phyloP scores from a whole-genome alignment of 2,797 vertebrate genomes.

The Sciaenops ocellatus region DNA sequence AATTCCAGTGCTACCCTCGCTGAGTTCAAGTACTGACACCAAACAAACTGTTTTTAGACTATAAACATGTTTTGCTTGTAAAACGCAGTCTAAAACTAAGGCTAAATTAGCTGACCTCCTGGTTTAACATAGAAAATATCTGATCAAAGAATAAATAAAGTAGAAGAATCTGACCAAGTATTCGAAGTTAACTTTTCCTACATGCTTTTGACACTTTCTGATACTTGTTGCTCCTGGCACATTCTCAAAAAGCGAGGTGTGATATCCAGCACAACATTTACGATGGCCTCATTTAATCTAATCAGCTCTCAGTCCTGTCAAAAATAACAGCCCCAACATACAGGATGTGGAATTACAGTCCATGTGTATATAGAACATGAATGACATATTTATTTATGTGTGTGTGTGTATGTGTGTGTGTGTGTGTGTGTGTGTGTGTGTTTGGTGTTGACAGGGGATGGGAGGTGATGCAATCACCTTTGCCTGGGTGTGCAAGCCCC shows the following conservation, averaged over 20 bases:
- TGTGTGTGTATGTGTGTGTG: slow-evolving; percentile 4
- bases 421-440: slow-evolving; percentile 13
- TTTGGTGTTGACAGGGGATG: slow-evolving; percentile 21
- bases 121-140: not conserved
- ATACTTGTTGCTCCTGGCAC: not conserved
- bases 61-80: not conserved
- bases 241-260: not conserved
- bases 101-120: not conserved
- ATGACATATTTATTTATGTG: not conserved
- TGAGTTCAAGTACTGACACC: not conserved
- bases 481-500: slow-evolving; percentile 50
- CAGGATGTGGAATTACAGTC: slow-evolving; percentile 3
- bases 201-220: not conserved
- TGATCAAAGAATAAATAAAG: not conserved
- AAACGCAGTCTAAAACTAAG: not conserved
- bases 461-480: slow-evolving; percentile 65
- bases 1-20: not conserved
- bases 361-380: slow-evolving; percentile 6
- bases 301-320: slow-evolving; percentile 6
- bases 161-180: too few species aligned
- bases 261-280: not conserved
- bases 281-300: not conserved
- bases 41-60: not conserved
- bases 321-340: not conserved
- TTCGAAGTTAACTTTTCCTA: not conserved